Base-by-base conservation (phyloP, 2,113 vertebrate genomes). In the Machaerirhynchus nigripectus region DNA sequence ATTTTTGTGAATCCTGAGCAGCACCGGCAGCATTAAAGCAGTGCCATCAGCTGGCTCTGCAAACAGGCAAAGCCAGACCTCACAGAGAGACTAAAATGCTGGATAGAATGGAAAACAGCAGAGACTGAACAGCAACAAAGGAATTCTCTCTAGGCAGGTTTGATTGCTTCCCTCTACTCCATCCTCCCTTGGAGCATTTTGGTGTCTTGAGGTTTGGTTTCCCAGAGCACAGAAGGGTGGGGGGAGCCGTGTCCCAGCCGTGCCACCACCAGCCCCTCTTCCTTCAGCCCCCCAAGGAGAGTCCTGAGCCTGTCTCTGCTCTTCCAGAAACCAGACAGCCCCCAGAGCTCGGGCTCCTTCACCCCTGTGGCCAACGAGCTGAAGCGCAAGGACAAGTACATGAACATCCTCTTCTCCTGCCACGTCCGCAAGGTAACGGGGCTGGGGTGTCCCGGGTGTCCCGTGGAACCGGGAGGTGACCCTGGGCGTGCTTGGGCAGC, bases 331-430 rank as follows among this genome's bases (percentile, higher is more conserved):
- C 96, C 97, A 56, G 99, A 99, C 52, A 98, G 97, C 60, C 97
- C 98, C 7, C 98, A 99, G 80, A 97, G 96, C 37, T 98, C 98
- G 0, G 96, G 98, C 33, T 98, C 98, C 1, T 99, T 99, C 95
- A 97, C 98, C 9, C 97, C 99, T 2, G 98, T 99, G 13, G 99
- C 99, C 95, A 99, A 98, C 55, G 99, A 99, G 89, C 97, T 99
- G 95, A 99, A 99, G 94, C 97, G 99, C 26, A 99, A 99, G 87
- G 99, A 99, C 98, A 99, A 99, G 89, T 99, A 99, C 98, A 99
- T 99, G 99, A 98, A 97, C 2, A 69, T 99, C 26, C 98, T 99
- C 83, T 99, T 99, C 97, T 99, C 99, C 87, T 99, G 99, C 91
- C 99, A 99, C 4, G 99, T 99, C 56, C 99, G 99, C 88, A 99